Percentiles rank a stretch among this genome's conserved stretches.
These are phyloP conservation scores for Augochlora pura DNA, from an alignment of 1,140 invertebrate genomes.

Conservation along the genomic window DNA sequence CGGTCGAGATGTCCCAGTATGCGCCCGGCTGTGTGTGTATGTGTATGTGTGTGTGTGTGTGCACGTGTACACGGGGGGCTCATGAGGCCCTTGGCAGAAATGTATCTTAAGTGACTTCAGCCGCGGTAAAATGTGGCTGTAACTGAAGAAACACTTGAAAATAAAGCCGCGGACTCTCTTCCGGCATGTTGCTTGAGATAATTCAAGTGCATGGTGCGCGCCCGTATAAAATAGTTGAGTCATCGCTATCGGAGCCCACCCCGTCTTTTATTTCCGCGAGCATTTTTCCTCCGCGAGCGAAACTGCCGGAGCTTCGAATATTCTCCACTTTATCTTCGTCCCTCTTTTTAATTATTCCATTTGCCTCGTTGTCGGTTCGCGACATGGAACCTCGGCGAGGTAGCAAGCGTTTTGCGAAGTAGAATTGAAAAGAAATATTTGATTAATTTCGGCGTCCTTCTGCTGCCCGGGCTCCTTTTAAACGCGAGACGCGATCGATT, in stretches of 20 bases:
- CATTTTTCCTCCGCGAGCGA: not conserved
- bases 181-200: constrained; percentile 45
- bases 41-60: too few relatives aligned
- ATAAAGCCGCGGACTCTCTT: constrained; percentile 45
- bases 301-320: constrained; percentile 1
- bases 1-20: constrained; percentile 1
- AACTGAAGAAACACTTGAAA: constrained; percentile 44
- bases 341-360: not conserved
- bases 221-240: constrained; percentile 31
- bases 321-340: not conserved
- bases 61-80: too few relatives aligned
- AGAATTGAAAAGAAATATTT: not conserved
- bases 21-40: constrained; percentile 4
- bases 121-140: constrained; percentile 20
- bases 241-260: constrained; percentile 20
- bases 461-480: too few relatives aligned
- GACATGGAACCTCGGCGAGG: too few relatives aligned
- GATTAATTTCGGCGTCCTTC: not conserved
- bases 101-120: constrained; percentile 58
- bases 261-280: constrained; percentile 25
- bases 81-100: constrained; percentile 46
- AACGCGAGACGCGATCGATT: too few relatives aligned
- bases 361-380: not conserved
- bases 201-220: constrained; percentile 33
- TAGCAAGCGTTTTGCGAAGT: not conserved